phyloP scores from a whole-genome alignment of 2,113 vertebrate genomes.

The Sander vitreus region DNA sequence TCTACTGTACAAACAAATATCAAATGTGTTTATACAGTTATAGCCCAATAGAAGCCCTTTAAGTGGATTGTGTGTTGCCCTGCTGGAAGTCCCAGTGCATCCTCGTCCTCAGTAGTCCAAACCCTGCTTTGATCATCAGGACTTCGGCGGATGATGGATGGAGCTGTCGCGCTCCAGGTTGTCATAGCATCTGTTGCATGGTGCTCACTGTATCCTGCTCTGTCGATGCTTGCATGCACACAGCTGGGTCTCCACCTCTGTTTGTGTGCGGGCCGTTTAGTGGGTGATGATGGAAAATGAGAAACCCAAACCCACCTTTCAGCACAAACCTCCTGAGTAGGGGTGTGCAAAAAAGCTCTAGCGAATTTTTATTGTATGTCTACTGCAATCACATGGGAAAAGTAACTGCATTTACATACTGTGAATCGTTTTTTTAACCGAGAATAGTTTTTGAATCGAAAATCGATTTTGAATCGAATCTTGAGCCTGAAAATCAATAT shows the following conservation, averaged over 20 bases:
- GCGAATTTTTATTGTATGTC: no score
- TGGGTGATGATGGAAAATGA: conserved; percentile 56
- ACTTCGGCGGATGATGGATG: conserved; percentile 79
- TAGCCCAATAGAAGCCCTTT: conserved; percentile 43
- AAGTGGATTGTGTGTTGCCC: conserved; percentile 62
- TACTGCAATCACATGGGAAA: no score
- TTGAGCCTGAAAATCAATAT: no score
- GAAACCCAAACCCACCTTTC: conserved; percentile 35
- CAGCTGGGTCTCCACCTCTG: conserved; percentile 42
- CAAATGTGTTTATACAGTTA: conserved; percentile 47
- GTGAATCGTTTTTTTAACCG: no score
- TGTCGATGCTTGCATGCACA: conserved; percentile 50
- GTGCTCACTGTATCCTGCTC: conserved; percentile 55
- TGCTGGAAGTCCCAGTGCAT: conserved; percentile 59
- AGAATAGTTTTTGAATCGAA: no score
- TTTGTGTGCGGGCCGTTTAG: conserved; percentile 45
- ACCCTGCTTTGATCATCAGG: conserved; percentile 74
- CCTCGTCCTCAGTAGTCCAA: conserved; percentile 59
- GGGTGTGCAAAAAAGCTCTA: no score
- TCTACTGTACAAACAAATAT: conserved; percentile 12
- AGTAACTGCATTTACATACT: no score
- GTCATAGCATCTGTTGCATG: conserved; percentile 76
- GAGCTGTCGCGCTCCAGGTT: conserved; percentile 76
- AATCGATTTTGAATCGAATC: no score
- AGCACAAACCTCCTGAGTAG: conserved; percentile 1